Conservation (phyloP, 2,888 invertebrate genomes). For the Drosophila nr. perissopoda region DNA sequence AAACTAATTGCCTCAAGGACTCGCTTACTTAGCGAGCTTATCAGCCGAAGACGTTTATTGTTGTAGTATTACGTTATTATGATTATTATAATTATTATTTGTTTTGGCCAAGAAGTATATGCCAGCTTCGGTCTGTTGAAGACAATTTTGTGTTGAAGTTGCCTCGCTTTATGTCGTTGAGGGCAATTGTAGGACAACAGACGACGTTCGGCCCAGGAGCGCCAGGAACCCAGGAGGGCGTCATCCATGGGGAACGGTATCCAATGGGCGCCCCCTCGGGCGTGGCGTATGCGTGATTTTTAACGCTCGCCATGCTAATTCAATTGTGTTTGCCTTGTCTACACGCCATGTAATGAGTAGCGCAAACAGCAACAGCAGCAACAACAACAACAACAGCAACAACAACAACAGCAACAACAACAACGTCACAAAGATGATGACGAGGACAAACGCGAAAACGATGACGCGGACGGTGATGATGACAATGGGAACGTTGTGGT, state of each 20-base stretch:
- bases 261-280: conserved; percentile 31
- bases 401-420: neutral
- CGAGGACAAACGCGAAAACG: conserved; percentile 49
- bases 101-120: conserved; percentile 23
- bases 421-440: conserved; percentile 47
- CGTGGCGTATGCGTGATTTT: conserved; percentile 78
- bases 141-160: conserved; percentile 16
- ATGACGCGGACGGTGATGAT: conserved; percentile 18
- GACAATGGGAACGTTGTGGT: conserved; percentile 37
- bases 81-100: neutral
- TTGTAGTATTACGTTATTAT: neutral
- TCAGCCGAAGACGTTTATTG: neutral
- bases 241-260: conserved; percentile 46
- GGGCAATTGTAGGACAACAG: conserved; percentile 76
- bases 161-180: conserved; percentile 50
- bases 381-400: conserved; percentile 48
- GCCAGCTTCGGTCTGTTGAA: conserved; percentile 17
- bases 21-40: neutral
- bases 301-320: conserved; percentile 75
- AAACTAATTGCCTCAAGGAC: neutral
- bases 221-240: conserved; percentile 29
- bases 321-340: conserved; percentile 79
- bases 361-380: conserved; percentile 65
- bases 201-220: conserved; percentile 9
- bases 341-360: conserved; percentile 78